Evolutionary conservation across 2,113 vertebrate genomes (phyloP), one percentile per base, ranked within the genome.

Genomic region (Otus sunia): DNA sequence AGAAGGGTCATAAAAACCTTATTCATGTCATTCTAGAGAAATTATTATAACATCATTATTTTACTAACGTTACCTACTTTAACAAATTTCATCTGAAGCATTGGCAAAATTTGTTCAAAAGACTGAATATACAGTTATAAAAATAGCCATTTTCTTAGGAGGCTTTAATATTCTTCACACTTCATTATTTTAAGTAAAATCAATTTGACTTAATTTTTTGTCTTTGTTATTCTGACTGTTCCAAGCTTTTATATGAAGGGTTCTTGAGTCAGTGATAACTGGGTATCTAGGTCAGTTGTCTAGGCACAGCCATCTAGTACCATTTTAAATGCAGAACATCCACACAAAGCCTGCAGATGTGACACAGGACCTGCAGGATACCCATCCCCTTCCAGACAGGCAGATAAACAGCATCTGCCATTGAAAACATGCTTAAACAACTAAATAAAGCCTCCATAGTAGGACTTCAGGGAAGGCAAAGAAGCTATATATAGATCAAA

Each of bases 141-240:
- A 95, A 92, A 20, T 13, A 86, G 6, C 14, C 14, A 45, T 76
- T 81, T 96, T 85, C 21, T 25, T 49, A 43, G 68, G 37, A 55
- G n/a, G 9, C 34, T 89, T 95, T 64, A 86, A 19, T 94, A 37
- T 30, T 89, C 39, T 90, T 95, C 43, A 18, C 11, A 41, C 3
- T 86, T 94, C 91, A 32, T 95, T 90, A 87, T 90, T 95, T 94
- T 86, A 86, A 85, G 26, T 18, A 32, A 3, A 78, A 89, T 73
- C 17, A 73, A 3, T 67, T 79, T 94, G 39, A 67, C 15, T 75
- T 82, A 45, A 27, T 64, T 79, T 96, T 94, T 92, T 37, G 36
- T 71, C 25, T 71, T 34, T 25, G 11, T 17, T 90, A 59, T 69
- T 91, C 85, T 83, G 43, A 15, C 56, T 82, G 23, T 53, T 74